Conservation (phyloP, 2,888 invertebrate genomes). For the Scaptomyza polygonia region DNA sequence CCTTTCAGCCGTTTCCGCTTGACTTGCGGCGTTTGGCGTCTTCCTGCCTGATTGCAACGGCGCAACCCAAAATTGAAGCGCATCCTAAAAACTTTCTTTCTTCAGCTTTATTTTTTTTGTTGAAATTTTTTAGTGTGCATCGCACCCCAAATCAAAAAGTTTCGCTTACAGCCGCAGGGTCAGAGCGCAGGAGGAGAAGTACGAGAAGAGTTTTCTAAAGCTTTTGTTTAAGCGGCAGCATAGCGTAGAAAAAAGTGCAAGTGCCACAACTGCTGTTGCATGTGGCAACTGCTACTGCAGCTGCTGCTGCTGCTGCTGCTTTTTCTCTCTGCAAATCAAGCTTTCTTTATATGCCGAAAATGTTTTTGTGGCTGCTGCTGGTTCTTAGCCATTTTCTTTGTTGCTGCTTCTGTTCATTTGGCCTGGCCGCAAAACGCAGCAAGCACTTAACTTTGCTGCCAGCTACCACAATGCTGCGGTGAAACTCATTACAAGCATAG, state of each 20-base stretch:
- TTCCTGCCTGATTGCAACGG: conserved; percentile 68
- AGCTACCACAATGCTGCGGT: conserved; percentile 75
- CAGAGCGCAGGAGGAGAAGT: background rate
- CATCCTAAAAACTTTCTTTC: conserved; percentile 57
- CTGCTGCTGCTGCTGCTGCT: background rate
- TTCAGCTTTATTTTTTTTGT: background rate
- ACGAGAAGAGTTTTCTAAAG: background rate
- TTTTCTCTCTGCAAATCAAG: conserved; percentile 34
- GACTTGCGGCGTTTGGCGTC: conserved; percentile 74
- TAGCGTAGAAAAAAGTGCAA: conserved; percentile 63
- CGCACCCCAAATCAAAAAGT: conserved; percentile 72
- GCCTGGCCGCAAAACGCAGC: conserved; percentile 74
- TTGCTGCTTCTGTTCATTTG: conserved; percentile 64
- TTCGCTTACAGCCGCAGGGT: conserved; percentile 52
- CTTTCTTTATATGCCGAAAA: conserved; percentile 62
- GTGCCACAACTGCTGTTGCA: conserved; percentile 56
- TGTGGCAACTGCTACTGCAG: conserved; percentile 3
- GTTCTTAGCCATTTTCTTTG: conserved; percentile 54
- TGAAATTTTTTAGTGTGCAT: background rate
- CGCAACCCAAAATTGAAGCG: conserved; percentile 78
- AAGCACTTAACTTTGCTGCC: conserved; percentile 78
- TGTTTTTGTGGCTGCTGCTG: conserved; percentile 47
- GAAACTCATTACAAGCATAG: conserved; percentile 80
- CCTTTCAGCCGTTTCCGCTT: conserved; percentile 62
- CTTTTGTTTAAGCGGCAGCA: conserved; percentile 67